phyloP scores from a whole-genome alignment of 2,113 vertebrate species.

The Aythya baeri region DNA sequence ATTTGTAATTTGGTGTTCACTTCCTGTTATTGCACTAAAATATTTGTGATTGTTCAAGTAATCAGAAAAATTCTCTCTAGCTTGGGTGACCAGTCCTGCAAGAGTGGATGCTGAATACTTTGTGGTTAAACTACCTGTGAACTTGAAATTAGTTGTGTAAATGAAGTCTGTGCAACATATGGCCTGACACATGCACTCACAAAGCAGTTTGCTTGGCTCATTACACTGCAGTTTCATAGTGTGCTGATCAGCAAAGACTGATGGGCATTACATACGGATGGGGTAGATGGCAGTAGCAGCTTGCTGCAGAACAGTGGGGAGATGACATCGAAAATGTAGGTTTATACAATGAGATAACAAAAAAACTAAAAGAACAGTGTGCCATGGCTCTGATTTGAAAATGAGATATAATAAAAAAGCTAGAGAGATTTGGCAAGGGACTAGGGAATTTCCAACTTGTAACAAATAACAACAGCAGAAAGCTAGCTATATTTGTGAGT shows the following conservation, averaged over 20 bases:
- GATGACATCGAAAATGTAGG: background rate
- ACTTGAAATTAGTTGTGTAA: background rate
- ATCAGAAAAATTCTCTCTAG: background rate
- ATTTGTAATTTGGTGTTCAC: background rate
- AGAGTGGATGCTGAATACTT: background rate
- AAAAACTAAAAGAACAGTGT: fast-evolving
- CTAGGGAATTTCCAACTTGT: background rate
- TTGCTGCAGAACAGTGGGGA: background rate
- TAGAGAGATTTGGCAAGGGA: background rate
- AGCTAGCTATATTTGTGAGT: background rate
- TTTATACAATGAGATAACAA: background rate
- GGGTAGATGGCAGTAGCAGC: background rate
- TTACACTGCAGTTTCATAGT: background rate
- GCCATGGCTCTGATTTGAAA: background rate
- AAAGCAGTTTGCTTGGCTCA: background rate
- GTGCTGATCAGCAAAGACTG: background rate
- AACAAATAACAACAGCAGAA: background rate
- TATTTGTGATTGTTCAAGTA: background rate
- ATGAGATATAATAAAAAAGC: background rate
- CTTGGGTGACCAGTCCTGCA: background rate
- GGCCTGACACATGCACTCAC: background rate
- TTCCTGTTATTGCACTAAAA: background rate
- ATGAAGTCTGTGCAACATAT: background rate
- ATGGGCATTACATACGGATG: fast-evolving
- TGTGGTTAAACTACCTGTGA: background rate